Base-by-base conservation (phyloP, 2,113 vertebrate species). In the Ramphastos sulfuratus region DNA sequence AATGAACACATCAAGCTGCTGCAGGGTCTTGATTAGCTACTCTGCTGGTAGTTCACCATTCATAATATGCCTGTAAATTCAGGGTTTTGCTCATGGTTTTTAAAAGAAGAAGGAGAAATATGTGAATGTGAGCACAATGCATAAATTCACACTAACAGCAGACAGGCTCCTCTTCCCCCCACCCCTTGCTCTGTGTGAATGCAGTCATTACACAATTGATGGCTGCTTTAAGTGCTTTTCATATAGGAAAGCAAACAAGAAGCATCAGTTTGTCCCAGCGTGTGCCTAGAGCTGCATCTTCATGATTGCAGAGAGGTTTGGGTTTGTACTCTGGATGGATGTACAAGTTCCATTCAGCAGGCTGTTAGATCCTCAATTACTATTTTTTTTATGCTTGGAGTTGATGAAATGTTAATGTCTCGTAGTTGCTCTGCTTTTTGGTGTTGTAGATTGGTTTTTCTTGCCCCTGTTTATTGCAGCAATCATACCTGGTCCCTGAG, bases 131-230 rank as follows among this genome's bases (percentile, higher is more conserved):
- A 30, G 9, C 39, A 54, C 0, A 8, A 25, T 39, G 79, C 58
- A 89, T 90, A 87, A 94, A 94, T 93, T 80, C 93, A 37, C 76
- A 46, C 61, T 94, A 95, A 91, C 61, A 75, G 73, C 85, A 75
- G 91, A 80, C 28, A 84, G 70, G 50, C 50, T 85, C 60, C 64
- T 83, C 75, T 64, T 15, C 10, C 27, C 60, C 17, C 44, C 42
- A 13, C 42, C 35, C 87, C 60, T 76, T 79, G 72, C 82, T 73
- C 66, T 63, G 60, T 90, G 79, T 46, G 79, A 94, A 60, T 6
- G 28, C 31, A 66, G 19, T 20, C 33, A 4, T 64, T 79, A 54
- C 71, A 67, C 76, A 92, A 93, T 30, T 80, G 88, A 94, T 74
- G 46, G 55, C 59, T 66, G 55, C 92, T 93, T 82, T 66, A 93